Base-by-base conservation (phyloP, 2,797 vertebrate species). In the Pempheris klunzingeri region DNA sequence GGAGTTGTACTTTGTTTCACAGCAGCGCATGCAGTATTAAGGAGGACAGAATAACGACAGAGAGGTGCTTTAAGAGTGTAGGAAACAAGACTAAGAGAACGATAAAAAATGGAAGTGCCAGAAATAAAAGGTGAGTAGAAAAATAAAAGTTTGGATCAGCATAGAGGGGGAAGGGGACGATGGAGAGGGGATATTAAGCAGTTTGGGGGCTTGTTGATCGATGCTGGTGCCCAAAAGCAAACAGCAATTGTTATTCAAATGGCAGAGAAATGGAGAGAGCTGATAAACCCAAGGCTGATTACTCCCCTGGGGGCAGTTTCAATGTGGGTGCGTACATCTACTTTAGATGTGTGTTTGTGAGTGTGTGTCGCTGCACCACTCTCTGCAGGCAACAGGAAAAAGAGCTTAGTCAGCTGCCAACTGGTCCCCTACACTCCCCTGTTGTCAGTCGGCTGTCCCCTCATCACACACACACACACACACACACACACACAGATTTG, bases 401-500 rank as follows among this genome's bases (percentile, higher is more conserved):
- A 87, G 66, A 84, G 92, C 91, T 92, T 83, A 91, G 90, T 94
- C 91, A 93, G 90, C 88, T n/a, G 38, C 90, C 89, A 92, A 90
- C 84, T 88, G 83, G 77, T 88, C 77, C 78, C 60, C 60, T 43
- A 14, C 74, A 54, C 80, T 77, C 53, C 58, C 63, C 70, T 49
- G 77, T 64, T 73, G 57, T 71, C n/a, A n/a, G n/a, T n/a, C 73
- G 11, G 57, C 77, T 53, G 50, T 90, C 82, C 76, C 59, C 52
- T 82, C 60, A 60, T 66, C 68, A 34, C 28, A 20, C 24, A 28
- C 57, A 41, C 58, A 57, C 54, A 58, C 55, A 54, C 72, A 61
- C 62, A 58, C 46, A 41, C 77, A 65, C 43, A 79, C 43, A 54
- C 84, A 47, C 54, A 62, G 22, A 61, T 90, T 32, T 64, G 66